A percentile compares a stretch with the other conserved stretches of the same genome.
These are phyloP conservation scores for Oryzaephilus surinamensis DNA, from an alignment of 1,140 invertebrate species.

Conservation along the genomic window DNA sequence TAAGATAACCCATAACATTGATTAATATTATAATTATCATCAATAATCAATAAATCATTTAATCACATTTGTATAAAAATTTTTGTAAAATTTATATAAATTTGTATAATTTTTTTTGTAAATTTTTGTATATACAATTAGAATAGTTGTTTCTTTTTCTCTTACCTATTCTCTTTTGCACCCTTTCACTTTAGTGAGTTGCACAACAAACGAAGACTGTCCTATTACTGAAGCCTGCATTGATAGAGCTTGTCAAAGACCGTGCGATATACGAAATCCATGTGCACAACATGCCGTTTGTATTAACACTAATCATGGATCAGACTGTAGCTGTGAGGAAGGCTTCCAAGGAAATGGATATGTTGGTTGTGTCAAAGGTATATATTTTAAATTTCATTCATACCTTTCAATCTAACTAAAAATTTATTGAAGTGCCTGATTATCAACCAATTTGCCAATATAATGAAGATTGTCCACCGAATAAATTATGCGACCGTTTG, in stretches of 20 bases:
- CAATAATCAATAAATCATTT: constrained; percentile 12
- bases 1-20: constrained; percentile 41
- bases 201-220: constrained; percentile 71
- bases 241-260: constrained; percentile 66
- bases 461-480: constrained; percentile 77
- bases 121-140: constrained; percentile 20
- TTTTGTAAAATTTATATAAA: constrained; percentile 1
- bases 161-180: constrained; percentile 34
- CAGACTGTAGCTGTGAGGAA: constrained; percentile 73
- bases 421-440: constrained; percentile 45
- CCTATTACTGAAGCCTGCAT: constrained; percentile 70
- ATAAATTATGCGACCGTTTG: constrained; percentile 68
- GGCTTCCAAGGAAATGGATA: constrained; percentile 80
- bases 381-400: constrained; percentile 1
- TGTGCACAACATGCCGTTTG: constrained; percentile 77
- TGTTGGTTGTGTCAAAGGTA: constrained; percentile 65
- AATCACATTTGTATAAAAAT: constrained; percentile 7
- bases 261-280: constrained; percentile 69
- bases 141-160: constrained; percentile 26
- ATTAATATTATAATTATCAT: no score
- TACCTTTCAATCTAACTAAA: not conserved
- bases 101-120: constrained; percentile 4
- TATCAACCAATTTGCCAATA: constrained; percentile 70
- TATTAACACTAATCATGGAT: constrained; percentile 76
- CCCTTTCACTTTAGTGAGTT: constrained; percentile 52